These are phyloP conservation scores for Eucriotettix oculatus DNA, from an alignment of 2,888 invertebrate genomes.

Conservation along the genomic window DNA sequence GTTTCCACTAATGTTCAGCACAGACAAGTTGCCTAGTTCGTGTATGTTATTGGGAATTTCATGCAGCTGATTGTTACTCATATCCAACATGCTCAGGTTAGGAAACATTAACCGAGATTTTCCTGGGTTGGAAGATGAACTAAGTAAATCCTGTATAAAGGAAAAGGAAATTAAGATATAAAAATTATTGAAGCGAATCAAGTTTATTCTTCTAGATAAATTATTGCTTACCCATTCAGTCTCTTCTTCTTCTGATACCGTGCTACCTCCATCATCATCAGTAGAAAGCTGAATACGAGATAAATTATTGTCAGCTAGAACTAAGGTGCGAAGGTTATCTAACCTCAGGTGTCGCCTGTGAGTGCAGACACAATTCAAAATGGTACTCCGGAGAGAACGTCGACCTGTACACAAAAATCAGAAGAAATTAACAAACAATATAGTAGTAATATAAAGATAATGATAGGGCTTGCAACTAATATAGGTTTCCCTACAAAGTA, in stretches of 20 bases:
- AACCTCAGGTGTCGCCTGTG: conserved; percentile 72
- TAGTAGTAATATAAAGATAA: not conserved
- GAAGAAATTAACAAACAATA: not conserved
- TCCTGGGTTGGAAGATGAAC: conserved; percentile 29
- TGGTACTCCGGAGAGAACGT: conserved; percentile 51
- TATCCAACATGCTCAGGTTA: conserved; percentile 84
- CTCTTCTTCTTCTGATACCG: conserved; percentile 23
- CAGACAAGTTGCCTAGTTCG: conserved; percentile 75
- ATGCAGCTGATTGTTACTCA: conserved; percentile 70
- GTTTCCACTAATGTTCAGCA: conserved; percentile 82
- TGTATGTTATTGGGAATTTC: conserved; percentile 71
- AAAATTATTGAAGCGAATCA: no score
- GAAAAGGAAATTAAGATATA: no score
- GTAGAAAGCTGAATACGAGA: conserved; percentile 64
- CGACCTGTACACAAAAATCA: conserved; percentile 22
- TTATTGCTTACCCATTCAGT: conserved; percentile 18
- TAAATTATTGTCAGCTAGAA: conserved; percentile 74
- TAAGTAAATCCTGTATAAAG: conserved; percentile 9
- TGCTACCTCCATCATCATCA: conserved; percentile 41
- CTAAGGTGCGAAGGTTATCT: conserved; percentile 62
- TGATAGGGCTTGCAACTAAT: not conserved
- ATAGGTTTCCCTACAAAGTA: not conserved
- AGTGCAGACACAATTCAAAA: conserved; percentile 64
- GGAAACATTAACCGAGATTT: conserved; percentile 73
- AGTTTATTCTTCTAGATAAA: not conserved